phyloP scores from a whole-genome alignment of 2,113 vertebrate species.

The Tetraodon nigroviridis region DNA sequence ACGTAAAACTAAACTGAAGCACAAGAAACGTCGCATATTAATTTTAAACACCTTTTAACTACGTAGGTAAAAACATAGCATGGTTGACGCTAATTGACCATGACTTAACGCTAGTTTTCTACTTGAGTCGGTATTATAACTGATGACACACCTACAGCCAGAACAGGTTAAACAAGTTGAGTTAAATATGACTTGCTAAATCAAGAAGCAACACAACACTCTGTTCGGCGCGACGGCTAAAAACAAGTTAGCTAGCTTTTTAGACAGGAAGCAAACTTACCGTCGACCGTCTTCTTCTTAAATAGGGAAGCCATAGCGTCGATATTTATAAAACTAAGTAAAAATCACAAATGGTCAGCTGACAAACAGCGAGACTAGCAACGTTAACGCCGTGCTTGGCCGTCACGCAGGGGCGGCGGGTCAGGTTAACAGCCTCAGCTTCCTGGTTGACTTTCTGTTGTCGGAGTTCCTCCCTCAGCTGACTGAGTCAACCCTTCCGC shows the following conservation, averaged over 20 bases:
- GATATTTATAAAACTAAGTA: not conserved
- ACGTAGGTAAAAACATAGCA: too few relatives aligned
- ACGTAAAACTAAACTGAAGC: too few relatives aligned
- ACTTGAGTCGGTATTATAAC: not conserved
- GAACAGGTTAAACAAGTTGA: slow-evolving; percentile 57
- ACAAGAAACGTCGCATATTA: not conserved
- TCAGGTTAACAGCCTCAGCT: slow-evolving; percentile 34
- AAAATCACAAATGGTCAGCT: not conserved
- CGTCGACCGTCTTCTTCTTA: slow-evolving; percentile 95
- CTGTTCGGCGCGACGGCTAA: slow-evolving; percentile 19
- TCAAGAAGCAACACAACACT: slow-evolving; percentile 12
- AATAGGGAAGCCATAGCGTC: slow-evolving; percentile 85
- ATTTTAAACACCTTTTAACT: not conserved
- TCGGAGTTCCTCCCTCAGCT: slow-evolving; percentile 57
- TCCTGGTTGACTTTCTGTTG: slow-evolving; percentile 63
- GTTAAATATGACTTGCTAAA: not conserved
- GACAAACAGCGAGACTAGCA: not conserved
- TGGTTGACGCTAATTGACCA: not conserved
- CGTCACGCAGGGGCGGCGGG: slow-evolving; percentile 12
- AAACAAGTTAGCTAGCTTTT: slow-evolving; percentile 62
- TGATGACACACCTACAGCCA: slow-evolving; percentile 15
- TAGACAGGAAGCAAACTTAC: slow-evolving; percentile 75
- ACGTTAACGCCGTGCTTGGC: not conserved
- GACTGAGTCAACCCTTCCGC: slow-evolving; percentile 33
- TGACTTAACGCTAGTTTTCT: not conserved